Conservation (phyloP, 2,797 vertebrate species). For the Acanthurus lineatus region DNA sequence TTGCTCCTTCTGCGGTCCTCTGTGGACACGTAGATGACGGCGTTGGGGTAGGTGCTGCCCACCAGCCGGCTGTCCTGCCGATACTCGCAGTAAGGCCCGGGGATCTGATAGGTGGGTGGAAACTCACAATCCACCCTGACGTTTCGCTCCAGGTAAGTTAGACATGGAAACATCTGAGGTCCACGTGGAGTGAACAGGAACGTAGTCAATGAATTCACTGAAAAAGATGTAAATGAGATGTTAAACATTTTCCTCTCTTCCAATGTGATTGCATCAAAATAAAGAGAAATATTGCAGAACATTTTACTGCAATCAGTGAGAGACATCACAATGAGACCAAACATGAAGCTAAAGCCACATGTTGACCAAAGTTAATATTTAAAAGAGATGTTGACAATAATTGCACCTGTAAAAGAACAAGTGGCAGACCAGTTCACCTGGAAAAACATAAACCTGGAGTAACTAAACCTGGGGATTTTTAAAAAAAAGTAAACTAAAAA, state of each 20-base stretch:
- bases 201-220: conserved; percentile 72
- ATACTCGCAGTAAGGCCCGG: conserved; percentile 87
- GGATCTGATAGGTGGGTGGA: conserved; percentile 78
- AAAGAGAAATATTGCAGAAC: not conserved
- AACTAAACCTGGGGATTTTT: too few species aligned
- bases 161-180: conserved; percentile 87
- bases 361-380: too few species aligned
- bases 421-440: too few species aligned
- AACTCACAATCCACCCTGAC: conserved; percentile 88
- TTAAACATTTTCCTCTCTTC: not conserved
- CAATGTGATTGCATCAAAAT: not conserved
- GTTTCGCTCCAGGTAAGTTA: conserved; percentile 86
- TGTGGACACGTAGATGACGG: conserved; percentile 75
- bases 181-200: conserved; percentile 84
- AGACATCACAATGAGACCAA: not conserved
- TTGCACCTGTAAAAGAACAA: too few species aligned
- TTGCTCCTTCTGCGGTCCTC: conserved; percentile 85
- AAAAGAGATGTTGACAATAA: too few species aligned
- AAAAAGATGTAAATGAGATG: conserved; percentile 40
- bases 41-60: conserved; percentile 85
- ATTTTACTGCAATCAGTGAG: not conserved
- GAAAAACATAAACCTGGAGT: too few species aligned
- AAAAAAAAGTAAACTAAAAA: too few species aligned
- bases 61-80: conserved; percentile 87
- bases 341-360: conserved; percentile 2